Conservation (phyloP, 2,113 vertebrate species). For the Gulo gulo region DNA sequence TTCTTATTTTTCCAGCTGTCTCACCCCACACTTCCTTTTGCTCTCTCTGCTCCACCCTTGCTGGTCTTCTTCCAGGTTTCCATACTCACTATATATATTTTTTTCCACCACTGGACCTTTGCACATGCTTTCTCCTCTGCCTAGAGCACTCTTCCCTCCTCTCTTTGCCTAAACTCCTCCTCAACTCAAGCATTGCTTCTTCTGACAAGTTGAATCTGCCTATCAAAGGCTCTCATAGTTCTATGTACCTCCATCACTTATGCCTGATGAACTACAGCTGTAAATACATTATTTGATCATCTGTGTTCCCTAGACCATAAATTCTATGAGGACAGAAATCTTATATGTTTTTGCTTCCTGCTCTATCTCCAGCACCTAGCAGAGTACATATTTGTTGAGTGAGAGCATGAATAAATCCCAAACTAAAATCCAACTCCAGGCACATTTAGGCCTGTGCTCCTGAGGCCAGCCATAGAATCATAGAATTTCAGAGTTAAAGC, state of each 20-base stretch:
- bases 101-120: not conserved
- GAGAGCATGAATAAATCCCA: not conserved
- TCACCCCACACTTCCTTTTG: not conserved
- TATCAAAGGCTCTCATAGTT: not conserved
- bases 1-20: not conserved
- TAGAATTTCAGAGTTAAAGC: conserved; percentile 30
- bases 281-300: not conserved
- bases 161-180: not conserved
- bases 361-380: not conserved
- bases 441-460: not conserved
- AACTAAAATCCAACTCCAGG: not conserved
- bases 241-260: not conserved
- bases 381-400: not conserved
- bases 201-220: not conserved
- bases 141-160: not conserved
- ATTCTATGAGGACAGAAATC: not conserved
- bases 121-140: not conserved
- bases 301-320: not conserved
- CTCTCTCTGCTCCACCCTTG: not conserved
- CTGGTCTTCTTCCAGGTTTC: not conserved
- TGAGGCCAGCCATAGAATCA: not conserved
- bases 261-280: not conserved
- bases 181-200: not conserved
- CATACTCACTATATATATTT: not conserved
- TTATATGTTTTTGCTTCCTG: not conserved